These are phyloP conservation scores for Eupithecia exiguata DNA, from an alignment of 2,888 invertebrate species.

Conservation along the genomic window DNA sequence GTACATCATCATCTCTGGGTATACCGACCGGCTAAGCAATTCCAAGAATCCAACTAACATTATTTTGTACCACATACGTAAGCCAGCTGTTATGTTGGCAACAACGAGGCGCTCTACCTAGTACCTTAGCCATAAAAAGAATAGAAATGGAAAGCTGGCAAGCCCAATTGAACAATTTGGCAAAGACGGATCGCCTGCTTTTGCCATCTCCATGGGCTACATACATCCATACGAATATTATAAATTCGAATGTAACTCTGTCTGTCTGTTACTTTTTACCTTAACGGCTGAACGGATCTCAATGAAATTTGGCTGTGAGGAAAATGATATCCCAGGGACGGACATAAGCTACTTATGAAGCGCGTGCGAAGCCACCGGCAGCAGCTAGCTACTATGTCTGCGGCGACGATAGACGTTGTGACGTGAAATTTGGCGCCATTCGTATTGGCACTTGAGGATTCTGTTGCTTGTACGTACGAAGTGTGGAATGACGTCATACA, in stretches of 20 bases:
- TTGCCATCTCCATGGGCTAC: background rate
- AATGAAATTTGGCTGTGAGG: no score
- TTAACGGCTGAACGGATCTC: no score
- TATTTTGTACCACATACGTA: constrained; percentile 13
- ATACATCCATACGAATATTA: no score
- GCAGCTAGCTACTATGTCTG: no score
- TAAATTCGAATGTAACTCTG: no score
- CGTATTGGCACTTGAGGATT: constrained; percentile 1
- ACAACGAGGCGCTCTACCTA: constrained; percentile 11
- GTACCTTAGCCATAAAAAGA: background rate
- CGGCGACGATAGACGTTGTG: constrained; percentile 9
- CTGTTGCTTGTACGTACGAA: background rate
- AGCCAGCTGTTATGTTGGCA: constrained; percentile 24
- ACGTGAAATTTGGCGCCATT: constrained; percentile 19
- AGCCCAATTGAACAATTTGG: background rate
- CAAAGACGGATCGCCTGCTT: background rate
- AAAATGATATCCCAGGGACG: no score
- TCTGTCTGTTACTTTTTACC: no score
- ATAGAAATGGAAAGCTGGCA: constrained; percentile 2
- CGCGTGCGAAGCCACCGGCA: no score
- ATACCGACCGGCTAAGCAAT: constrained; percentile 3
- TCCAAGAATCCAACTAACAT: constrained; percentile 18
- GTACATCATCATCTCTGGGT: constrained; percentile 16
- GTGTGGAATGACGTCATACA: background rate
- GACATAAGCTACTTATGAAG: no score